phyloP scores from a whole-genome alignment of 2,888 invertebrate species.

The Nineta flava region DNA sequence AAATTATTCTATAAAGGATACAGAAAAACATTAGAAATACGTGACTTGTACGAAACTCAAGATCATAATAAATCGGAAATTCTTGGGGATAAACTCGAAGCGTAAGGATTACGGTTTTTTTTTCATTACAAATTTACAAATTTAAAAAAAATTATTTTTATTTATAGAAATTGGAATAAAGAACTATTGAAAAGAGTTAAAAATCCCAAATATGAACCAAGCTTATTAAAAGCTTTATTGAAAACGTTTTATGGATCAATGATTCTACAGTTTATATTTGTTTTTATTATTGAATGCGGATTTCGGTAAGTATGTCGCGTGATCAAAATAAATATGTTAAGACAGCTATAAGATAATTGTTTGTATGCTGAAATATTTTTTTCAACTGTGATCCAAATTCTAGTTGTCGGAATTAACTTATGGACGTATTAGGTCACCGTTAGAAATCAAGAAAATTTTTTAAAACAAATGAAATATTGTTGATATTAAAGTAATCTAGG shows the following conservation, averaged over 20 bases:
- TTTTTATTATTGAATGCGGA: neutral
- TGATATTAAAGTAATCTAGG: too few species aligned
- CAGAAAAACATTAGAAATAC: constrained; percentile 49
- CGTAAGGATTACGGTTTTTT: constrained; percentile 22
- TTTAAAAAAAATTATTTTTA: neutral
- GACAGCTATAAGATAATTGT: too few species aligned
- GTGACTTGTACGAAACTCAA: constrained; percentile 58
- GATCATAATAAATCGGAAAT: constrained; percentile 47
- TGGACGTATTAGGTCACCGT: too few species aligned
- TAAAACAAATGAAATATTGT: too few species aligned
- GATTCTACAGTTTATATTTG: neutral
- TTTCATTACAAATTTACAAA: neutral
- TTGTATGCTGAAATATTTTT: too few species aligned
- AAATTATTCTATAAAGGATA: constrained; percentile 55
- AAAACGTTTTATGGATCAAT: neutral
- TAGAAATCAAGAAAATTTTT: too few species aligned
- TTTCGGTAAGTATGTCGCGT: constrained; percentile 2
- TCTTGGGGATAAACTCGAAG: constrained; percentile 51
- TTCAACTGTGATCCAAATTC: too few species aligned
- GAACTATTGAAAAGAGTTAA: neutral
- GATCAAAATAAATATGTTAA: too few species aligned
- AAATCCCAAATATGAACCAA: neutral
- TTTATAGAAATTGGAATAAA: neutral
- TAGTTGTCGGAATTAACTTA: too few species aligned
- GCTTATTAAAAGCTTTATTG: neutral